These are phyloP conservation scores for Yponomeuta malinellus DNA, from an alignment of 2,888 invertebrate genomes.

Conservation along the genomic window DNA sequence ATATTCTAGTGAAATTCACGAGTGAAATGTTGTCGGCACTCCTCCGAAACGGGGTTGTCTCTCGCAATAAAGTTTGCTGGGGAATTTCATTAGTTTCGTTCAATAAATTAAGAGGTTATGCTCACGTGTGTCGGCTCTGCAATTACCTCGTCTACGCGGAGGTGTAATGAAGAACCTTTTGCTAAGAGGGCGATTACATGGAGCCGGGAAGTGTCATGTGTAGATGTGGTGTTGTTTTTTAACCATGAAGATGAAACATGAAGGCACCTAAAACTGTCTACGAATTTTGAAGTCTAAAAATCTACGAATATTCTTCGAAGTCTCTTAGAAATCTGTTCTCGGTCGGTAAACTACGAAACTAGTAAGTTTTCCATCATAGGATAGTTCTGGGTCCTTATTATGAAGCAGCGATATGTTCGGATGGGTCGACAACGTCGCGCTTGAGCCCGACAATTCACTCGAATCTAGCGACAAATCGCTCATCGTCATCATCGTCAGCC, in stretches of 20 bases:
- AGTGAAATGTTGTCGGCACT: conserved; percentile 51
- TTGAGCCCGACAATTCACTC: too few relatives aligned
- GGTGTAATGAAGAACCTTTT: conserved; percentile 67
- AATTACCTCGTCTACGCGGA: conserved; percentile 64
- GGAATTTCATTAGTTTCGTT: conserved; percentile 76
- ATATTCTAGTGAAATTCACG: neutral
- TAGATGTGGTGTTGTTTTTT: conserved; percentile 29
- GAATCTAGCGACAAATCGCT: too few relatives aligned
- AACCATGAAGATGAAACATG: neutral
- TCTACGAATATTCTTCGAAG: too few relatives aligned
- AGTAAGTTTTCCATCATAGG: too few relatives aligned
- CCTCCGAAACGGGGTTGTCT: conserved; percentile 63
- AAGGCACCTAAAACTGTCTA: too few relatives aligned
- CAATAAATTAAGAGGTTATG: conserved; percentile 76
- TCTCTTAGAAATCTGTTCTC: too few relatives aligned
- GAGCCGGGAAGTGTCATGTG: conserved; percentile 24
- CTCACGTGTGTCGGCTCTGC: conserved; percentile 73
- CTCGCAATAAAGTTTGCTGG: conserved; percentile 68
- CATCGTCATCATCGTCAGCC: too few relatives aligned
- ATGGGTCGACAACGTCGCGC: too few relatives aligned
- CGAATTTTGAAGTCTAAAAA: too few relatives aligned
- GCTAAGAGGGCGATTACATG: conserved; percentile 29
- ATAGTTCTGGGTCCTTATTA: too few relatives aligned
- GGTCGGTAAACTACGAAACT: too few relatives aligned
- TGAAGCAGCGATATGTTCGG: too few relatives aligned